Evolutionary conservation across 2,797 vertebrate species (phyloP).

Genomic region (Helarctos malayanus): DNA sequence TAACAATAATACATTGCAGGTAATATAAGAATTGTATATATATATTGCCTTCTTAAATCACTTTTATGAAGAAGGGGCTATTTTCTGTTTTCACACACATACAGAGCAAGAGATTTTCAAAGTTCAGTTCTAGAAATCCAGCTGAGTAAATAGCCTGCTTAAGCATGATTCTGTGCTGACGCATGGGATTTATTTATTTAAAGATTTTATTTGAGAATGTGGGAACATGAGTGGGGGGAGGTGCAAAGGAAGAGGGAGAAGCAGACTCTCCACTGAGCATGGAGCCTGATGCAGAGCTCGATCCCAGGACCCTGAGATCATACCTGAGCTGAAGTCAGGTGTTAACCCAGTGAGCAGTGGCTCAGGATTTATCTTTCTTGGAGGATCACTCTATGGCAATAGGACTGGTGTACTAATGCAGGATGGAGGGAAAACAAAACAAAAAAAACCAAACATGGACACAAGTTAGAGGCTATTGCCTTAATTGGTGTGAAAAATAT

Average conservation of each 20-base stretch:
- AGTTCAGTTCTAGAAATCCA: neutral
- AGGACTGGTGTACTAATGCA: neutral
- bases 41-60: neutral
- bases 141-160: neutral
- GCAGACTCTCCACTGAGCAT: neutral
- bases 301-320: neutral
- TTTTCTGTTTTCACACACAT: neutral
- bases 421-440: neutral
- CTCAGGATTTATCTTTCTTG: neutral
- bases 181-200: neutral
- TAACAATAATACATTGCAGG: neutral
- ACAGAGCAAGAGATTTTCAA: neutral
- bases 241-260: neutral
- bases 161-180: neutral
- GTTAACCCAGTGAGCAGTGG: neutral
- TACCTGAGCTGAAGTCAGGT: neutral
- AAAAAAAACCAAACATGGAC: neutral
- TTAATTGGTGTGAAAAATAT: neutral
- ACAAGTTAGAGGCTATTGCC: neutral
- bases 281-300: neutral
- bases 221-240: neutral
- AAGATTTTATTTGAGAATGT: neutral
- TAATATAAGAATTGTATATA: neutral
- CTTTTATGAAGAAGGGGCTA: neutral
- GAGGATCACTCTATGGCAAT: neutral